These are phyloP conservation scores for Psittacula echo DNA, from an alignment of 2,797 vertebrate genomes.

Conservation along the genomic window DNA sequence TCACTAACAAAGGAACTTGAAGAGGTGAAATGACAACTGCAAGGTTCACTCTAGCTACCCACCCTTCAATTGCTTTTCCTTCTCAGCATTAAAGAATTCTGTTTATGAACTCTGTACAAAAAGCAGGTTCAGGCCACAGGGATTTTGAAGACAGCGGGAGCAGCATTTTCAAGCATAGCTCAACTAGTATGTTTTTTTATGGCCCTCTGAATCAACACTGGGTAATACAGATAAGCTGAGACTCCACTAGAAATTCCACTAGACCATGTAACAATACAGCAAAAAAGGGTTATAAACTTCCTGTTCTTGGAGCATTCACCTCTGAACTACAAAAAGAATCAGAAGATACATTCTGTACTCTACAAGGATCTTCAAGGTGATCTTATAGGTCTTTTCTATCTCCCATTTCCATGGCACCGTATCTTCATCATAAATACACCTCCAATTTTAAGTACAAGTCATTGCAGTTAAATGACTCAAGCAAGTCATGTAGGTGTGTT, in stretches of 20 bases:
- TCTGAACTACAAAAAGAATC: neutral
- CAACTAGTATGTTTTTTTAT: neutral
- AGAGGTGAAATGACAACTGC: neutral
- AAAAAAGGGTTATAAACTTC: neutral
- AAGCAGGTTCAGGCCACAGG: neutral
- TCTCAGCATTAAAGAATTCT: neutral
- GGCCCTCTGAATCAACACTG: constrained; percentile 9
- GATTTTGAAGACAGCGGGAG: neutral
- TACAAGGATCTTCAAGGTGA: neutral
- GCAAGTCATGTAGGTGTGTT: neutral
- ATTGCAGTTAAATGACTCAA: neutral
- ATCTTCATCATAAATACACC: neutral
- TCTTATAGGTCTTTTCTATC: neutral
- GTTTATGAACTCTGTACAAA: neutral
- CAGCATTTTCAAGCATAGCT: neutral
- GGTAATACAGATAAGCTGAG: constrained; percentile 1
- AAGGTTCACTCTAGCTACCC: neutral
- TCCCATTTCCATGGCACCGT: neutral
- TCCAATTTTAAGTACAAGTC: neutral
- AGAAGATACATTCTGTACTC: constrained; percentile 14
- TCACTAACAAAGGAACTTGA: neutral
- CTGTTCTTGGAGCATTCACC: neutral
- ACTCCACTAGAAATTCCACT: constrained; percentile 20
- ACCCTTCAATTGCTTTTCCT: neutral
- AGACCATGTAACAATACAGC: neutral